Percentiles rank a stretch among this genome's conserved stretches.
These are phyloP conservation scores for Hetaerina titia DNA, from an alignment of 2,888 invertebrate species.

Conservation along the genomic window DNA sequence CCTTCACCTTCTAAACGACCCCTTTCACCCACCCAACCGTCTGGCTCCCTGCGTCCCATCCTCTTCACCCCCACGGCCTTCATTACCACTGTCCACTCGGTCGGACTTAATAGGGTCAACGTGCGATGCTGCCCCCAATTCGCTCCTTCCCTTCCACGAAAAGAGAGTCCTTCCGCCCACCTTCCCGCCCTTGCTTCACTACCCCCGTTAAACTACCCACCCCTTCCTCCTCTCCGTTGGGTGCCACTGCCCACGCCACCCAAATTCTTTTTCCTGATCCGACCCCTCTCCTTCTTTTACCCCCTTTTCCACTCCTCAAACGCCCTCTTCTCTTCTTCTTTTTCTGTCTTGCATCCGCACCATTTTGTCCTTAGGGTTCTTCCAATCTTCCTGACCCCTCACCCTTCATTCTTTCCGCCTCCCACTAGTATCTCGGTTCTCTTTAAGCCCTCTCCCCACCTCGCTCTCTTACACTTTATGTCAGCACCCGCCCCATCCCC, in stretches of 20 bases:
- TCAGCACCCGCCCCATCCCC: neutral
- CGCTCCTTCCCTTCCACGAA: neutral
- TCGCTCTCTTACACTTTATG: neutral
- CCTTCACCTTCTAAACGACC: no score
- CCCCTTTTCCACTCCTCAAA: neutral
- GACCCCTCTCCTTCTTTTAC: neutral
- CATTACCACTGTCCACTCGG: constrained; percentile 59
- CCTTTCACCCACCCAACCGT: neutral
- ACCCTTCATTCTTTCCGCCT: no score
- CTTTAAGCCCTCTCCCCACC: no score
- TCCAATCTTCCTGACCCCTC: no score
- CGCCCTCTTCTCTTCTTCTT: no score
- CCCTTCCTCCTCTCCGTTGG: neutral
- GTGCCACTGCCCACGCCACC: neutral
- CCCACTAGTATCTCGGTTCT: no score
- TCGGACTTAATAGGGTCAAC: constrained; percentile 60
- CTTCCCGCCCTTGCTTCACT: neutral
- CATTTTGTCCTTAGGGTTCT: no score
- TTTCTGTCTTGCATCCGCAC: no score
- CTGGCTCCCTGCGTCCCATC: neutral
- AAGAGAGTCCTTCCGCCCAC: neutral
- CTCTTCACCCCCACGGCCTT: neutral
- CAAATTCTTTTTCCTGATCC: no score
- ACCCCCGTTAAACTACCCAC: no score
- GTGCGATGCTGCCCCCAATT: neutral